phyloP scores from a whole-genome alignment of 2,797 vertebrate species.

The Prunella strophiata region DNA sequence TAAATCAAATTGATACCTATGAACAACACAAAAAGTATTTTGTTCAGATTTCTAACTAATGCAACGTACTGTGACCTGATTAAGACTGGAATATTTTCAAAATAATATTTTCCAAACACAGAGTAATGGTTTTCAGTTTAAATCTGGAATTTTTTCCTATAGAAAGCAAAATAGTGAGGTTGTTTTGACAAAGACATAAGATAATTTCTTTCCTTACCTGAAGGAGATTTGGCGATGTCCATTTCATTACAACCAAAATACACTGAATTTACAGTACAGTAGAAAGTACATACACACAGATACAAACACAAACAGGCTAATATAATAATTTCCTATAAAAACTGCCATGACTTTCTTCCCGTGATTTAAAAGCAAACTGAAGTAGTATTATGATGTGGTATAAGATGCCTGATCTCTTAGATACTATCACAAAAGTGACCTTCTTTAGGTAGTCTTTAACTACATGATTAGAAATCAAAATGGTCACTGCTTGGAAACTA shows the following conservation, averaged over 20 bases:
- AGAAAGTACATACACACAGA: background rate
- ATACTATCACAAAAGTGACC: background rate
- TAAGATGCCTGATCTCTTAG: background rate
- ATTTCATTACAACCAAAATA: background rate
- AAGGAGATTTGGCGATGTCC: background rate
- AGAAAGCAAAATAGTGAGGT: background rate
- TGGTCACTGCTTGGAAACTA: background rate
- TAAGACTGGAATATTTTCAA: background rate
- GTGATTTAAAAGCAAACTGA: background rate
- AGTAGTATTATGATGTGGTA: background rate
- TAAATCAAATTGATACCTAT: background rate
- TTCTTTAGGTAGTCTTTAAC: background rate
- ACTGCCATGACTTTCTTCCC: background rate
- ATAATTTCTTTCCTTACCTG: background rate
- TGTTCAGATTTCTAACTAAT: background rate
- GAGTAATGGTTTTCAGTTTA: background rate
- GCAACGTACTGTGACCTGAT: background rate
- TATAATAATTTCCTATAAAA: background rate
- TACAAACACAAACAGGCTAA: background rate
- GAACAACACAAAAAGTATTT: background rate
- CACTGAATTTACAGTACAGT: background rate
- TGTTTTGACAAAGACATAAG: background rate
- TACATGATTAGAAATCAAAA: background rate
- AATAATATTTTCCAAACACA: background rate
- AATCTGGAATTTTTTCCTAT: background rate